Evolutionary conservation across 1,140 invertebrate species (phyloP), one percentile per base, ranked within the genome.

Genomic region (Thalassaphorura encarpata): DNA sequence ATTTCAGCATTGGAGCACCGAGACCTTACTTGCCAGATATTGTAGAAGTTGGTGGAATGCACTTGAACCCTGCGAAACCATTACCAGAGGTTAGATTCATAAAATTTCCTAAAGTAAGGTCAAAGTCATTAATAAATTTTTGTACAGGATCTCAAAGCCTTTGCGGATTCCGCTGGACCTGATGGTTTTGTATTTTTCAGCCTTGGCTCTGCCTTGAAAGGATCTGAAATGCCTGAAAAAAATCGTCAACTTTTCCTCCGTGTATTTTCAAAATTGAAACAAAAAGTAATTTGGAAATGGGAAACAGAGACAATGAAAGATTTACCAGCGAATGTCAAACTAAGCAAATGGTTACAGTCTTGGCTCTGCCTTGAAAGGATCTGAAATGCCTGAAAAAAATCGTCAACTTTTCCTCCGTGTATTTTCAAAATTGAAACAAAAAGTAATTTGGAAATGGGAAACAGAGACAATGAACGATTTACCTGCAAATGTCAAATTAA

Each of bases 391-490:
- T 2, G 53, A 58, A 11, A 36, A 27, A 5, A 19, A n/a, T 13
- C 26, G 47, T 27, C 54, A 55, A 48, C 23, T 28, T 8, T 46
- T 59, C 8, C 15, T 62, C 6, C 23, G 27, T 15, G 52, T 33
- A 1, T 62, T 59, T 48, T 54, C 60, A 2, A 47, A 42, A 39
- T 62, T 84, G 1, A 76, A 78, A 26, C 77, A 83, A 55, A 73
- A 74, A 56, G 78, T 84, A 24, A 72, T 85, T 46, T 84, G 82
- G 82, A 84, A 84, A 73, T 86, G 80, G 80, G 82, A 84, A 66
- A 29, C 43, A 8, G 50, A 42, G 15, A 46, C n/a, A 33, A 52
- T 54, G 47, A 27, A 49, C n/a, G 49, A 58, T 39, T 19, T 56
- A 4, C 73, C 80, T 0, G 58, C 69, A 0, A 86, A 86, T 71